A percentile compares a stretch with the other conserved stretches of the same genome.
phyloP scores from a whole-genome alignment of 1,140 invertebrate genomes.

The Steinernema khuongi region DNA sequence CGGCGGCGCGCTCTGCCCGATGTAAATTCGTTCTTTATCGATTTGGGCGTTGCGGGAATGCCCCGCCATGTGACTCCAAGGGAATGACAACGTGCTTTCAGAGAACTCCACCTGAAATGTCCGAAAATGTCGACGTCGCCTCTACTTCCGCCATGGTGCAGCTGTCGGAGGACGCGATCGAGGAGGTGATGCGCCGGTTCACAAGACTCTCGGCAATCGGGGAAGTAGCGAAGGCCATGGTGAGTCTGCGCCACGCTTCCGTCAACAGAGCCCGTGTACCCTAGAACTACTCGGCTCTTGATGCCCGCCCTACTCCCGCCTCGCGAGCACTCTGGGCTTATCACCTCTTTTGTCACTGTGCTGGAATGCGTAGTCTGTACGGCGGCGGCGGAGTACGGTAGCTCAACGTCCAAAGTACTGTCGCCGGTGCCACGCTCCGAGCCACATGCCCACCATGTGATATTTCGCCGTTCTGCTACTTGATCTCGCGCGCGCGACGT shows the following conservation, averaged over 20 bases:
- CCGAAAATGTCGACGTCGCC: background rate
- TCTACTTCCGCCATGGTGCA: background rate
- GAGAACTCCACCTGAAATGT: constrained; percentile 4
- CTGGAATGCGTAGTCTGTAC: no score
- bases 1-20: background rate
- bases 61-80: constrained; percentile 2
- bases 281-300: no score
- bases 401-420: background rate
- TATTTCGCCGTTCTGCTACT: background rate
- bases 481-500: background rate
- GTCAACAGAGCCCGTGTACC: no score
- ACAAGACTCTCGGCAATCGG: background rate
- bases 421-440: no score
- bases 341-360: no score
- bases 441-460: background rate
- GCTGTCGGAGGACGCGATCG: background rate
- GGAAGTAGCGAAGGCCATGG: background rate
- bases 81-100: background rate
- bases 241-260: background rate
- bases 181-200: background rate
- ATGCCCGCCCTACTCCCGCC: no score
- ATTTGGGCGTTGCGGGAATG: background rate
- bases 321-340: no score
- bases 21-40: background rate
- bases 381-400: no score